Percentiles rank a stretch among this genome's conserved stretches.
These are phyloP conservation scores for Brachyptera putata DNA, from an alignment of 2,888 invertebrate species.

Conservation along the genomic window DNA sequence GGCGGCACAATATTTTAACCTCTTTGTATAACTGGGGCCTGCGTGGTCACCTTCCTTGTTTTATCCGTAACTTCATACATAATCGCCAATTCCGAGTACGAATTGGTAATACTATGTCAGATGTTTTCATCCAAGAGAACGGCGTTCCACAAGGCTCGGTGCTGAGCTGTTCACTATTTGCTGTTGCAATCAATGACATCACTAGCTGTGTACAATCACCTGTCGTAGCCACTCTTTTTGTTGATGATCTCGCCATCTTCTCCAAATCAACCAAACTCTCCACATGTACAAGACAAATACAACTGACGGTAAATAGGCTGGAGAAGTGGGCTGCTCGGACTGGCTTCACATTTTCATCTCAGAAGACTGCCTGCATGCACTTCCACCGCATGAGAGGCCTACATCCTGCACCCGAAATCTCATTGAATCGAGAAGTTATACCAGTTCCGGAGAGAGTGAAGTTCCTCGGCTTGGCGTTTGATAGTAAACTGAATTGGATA, in stretches of 20 bases:
- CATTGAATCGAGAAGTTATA: slow-evolving; percentile 7
- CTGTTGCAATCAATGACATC: slow-evolving; percentile 24
- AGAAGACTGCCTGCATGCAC: slow-evolving; percentile 19
- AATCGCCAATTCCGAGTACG: slow-evolving; percentile 17
- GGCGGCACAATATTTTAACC: slow-evolving; percentile 30
- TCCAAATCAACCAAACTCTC: slow-evolving; percentile 9
- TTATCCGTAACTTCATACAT: slow-evolving; percentile 24
- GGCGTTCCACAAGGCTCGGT: slow-evolving; percentile 28
- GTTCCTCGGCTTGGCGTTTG: neutral
- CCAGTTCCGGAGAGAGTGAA: neutral
- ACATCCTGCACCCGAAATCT: slow-evolving; percentile 3
- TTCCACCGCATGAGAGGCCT: slow-evolving; percentile 10
- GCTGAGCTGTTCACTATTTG: slow-evolving; percentile 21
- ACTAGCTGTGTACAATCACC: slow-evolving; percentile 12
- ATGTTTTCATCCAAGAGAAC: neutral
- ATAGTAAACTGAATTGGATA: neutral
- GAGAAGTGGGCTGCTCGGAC: slow-evolving; percentile 1
- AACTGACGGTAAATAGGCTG: slow-evolving; percentile 16
- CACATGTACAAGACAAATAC: neutral
- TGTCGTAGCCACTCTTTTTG: slow-evolving; percentile 17
- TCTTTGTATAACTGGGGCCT: slow-evolving; percentile 26
- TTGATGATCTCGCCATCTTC: slow-evolving; percentile 22
- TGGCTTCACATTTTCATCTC: slow-evolving; percentile 19
- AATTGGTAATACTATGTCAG: slow-evolving; percentile 17
- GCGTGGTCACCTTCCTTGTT: slow-evolving; percentile 28